Evolutionary conservation across 2,888 invertebrate species (phyloP), one percentile per base, ranked within the genome.

Genomic region (Tipula unca): DNA sequence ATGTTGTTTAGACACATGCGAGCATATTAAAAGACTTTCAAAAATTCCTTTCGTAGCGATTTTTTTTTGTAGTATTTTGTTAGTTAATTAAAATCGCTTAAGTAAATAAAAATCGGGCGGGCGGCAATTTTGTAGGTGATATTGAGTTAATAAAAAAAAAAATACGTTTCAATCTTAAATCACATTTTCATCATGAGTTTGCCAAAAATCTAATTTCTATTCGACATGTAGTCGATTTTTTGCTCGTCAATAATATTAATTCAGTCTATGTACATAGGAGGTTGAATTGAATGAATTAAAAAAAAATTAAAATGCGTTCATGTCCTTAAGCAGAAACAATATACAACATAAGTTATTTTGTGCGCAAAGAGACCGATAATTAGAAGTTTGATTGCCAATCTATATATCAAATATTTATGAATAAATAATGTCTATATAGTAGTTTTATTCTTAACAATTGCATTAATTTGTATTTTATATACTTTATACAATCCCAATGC

Each of bases 291-390:
- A 48, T 17, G 48, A 17, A 48, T 48, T 48, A 17, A 17, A 69
- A 69, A 54, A n/a, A 32, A 36, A 36, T n/a, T 39, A 20, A 69
- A 69, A 69, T 69, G 69, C 69, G 69, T 69, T 20, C 69, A 25
- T 69, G 69, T 69, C 69, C 69, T 69, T 69, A 69, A 69, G 69
- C 69, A 69, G 69, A 69, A 69, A 69, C 69, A 69, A 69, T 48
- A 1, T 32, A 48, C 17, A 48, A 48, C 17, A 17, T 48, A 48
- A 48, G 17, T 48, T n/a, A 14, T 48, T n/a, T 48, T 48, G 17
- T 48, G 17, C 5, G 17, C 17, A 48, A 48, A 48, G 48, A 48
- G 48, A 48, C 48, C 48, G 48, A 48, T 48, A 32, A 17, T 17
- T 48, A 48, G 48, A 48, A 1, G 17, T 48, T 48, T 48, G 1